Base-by-base conservation (phyloP, 1,140 invertebrate species). In the Triops cancriformis region DNA sequence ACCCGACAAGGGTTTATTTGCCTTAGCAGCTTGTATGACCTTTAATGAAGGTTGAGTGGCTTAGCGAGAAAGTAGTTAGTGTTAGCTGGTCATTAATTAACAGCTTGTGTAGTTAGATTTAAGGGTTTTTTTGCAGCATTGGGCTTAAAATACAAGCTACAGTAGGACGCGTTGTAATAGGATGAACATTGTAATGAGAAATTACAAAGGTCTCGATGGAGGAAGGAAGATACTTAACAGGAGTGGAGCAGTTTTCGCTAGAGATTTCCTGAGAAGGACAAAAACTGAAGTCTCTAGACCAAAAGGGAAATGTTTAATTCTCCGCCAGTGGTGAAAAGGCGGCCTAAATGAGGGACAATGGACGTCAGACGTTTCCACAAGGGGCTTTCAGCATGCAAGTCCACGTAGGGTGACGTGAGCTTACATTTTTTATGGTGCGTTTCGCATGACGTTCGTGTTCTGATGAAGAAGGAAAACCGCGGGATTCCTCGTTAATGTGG, bases 371-470 rank as follows among this genome's bases (percentile, higher is more conserved):
- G 31, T 37, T 37, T 37, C 7, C 31, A 4, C 31, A 37, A 37
- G 31, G 31, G 31, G 31, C 31, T 2, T 37, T 37, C 7, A 7
- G 10, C 18, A 64, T 64, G 51, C 51, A 64, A 18, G 23, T n/a
- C 51, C 51, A 64, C 64, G 23, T 41, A 11, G 3, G 18, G 23
- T 78, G 77, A 51, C 75, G 18, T 74, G 42, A 64, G 73, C 27
- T 79, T 73, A 64, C 73, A 81, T 80, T 80, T 80, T 27, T 64
- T 2, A 37, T 37, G 31, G 7, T 37, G 26, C 79, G 77, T 79
- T 76, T 74, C 82, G 11, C 31, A 26, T 26, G 14, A 64, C 27
- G 28, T 14, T 76, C 37, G 14, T 18, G 23, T 12, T 23, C 12
- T 74, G 41, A 74, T 14, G 26, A 27, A 26, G 23, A 23, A 37